Evolutionary conservation across 2,113 vertebrate genomes (phyloP).

Genomic region (Stegostoma tigrinum): DNA sequence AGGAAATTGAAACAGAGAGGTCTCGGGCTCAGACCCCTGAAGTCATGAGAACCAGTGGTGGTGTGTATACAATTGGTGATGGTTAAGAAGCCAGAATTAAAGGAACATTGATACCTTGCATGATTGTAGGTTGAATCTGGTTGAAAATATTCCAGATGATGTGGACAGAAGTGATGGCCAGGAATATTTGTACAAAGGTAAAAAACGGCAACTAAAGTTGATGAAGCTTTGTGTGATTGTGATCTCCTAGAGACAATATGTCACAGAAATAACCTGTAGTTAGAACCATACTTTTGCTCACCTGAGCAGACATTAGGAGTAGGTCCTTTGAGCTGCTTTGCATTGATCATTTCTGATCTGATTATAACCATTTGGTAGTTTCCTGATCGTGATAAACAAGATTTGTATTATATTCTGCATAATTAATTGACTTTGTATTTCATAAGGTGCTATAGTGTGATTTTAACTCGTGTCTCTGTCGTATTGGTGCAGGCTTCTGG

Average conservation of each 20-base stretch:
- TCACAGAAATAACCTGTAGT: not conserved
- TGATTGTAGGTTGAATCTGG: not conserved
- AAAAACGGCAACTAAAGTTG: not conserved
- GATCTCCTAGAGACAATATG: not conserved
- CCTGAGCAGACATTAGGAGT: not conserved
- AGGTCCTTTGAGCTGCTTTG: not conserved
- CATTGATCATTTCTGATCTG: no score
- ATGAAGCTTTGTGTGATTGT: not conserved
- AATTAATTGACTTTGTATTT: no score
- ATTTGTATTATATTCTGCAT: no score
- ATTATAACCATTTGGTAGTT: no score
- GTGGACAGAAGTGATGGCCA: not conserved
- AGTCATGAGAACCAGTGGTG: no score
- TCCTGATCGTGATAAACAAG: no score
- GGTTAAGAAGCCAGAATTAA: not conserved
- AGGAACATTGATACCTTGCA: not conserved
- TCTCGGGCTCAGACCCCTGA: not conserved
- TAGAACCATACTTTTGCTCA: not conserved
- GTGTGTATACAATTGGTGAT: not conserved
- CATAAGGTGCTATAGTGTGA: no score
- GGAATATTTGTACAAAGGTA: not conserved
- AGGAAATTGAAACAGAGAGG: not conserved
- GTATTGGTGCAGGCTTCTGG: no score
- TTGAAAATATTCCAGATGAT: not conserved
- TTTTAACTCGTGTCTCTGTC: no score